Evolutionary conservation across 2,113 vertebrate genomes (phyloP), one percentile per base, ranked within the genome.

Genomic region (Saguinus imperator): DNA sequence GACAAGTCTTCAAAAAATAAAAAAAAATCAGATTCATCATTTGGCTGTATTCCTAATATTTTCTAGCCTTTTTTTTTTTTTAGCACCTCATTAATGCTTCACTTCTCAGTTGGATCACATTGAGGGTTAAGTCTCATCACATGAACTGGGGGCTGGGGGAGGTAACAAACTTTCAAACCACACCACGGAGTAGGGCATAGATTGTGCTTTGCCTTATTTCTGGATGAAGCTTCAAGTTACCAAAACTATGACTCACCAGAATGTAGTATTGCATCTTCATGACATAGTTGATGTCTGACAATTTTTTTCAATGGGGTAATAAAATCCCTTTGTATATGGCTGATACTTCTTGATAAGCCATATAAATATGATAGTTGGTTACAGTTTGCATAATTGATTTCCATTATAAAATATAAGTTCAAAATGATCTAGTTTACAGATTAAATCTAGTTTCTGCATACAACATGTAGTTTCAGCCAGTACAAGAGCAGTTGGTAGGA

Each of bases 381-480:
- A 75, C 57, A 93, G 72, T 87, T 40, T 94, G 6, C 2, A 1
- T 79, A 92, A 90, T 68, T 97, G 89, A 93, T 95, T 64, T 45
- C 1, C 29, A 52, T 52, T 0, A 35, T 68, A 64, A 89, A 88
- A 70, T 8, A 40, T 35, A 84, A 37, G 50, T 25, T 32, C 50
- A 45, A 21, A 85, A 43, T 66, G 21, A 58, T 86, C 68, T 43
- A 66, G n/a, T 73, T 37, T 87, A 75, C 18, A 90, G 3, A 72
- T 50, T 13, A 50, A 79, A 83, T 43, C 25, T 52, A n/a, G 10
- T 80, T 89, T 40, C 7, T 29, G 75, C 55, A 6, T 73, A 91
- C 1, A 27, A 2, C 14, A 12, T 20, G 40, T 4, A 52, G 35
- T 12, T 32, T 89, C 27, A 35, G 61, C 37, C 3, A 86, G 9